Evolutionary conservation across 2,888 invertebrate species (phyloP).

Genomic region (Pseudococcus viburni): DNA sequence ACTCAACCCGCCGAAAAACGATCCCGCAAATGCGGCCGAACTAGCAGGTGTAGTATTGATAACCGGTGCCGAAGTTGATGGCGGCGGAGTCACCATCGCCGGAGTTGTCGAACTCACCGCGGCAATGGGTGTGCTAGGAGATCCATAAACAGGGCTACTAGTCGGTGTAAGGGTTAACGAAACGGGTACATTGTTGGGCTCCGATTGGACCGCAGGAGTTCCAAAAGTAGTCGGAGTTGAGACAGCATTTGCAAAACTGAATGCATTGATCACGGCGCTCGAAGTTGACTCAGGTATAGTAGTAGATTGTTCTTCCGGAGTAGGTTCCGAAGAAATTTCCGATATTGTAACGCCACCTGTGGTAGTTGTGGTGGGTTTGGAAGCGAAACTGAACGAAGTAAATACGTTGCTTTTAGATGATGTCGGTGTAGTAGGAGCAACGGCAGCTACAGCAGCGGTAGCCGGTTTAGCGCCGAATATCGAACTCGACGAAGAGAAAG

Average conservation of each 20-base stretch:
- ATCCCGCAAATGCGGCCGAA: slow-evolving; percentile 6
- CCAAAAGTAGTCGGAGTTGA: not conserved
- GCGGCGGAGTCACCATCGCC: not conserved
- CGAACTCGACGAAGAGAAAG: slow-evolving; percentile 33
- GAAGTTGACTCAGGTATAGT: not conserved
- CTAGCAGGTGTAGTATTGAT: not conserved
- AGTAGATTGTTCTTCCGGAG: not conserved
- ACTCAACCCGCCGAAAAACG: slow-evolving; percentile 58
- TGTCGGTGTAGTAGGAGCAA: not conserved
- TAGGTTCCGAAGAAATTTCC: not conserved
- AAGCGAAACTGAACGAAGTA: slow-evolving; percentile 54
- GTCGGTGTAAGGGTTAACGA: not conserved
- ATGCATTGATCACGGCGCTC: not conserved
- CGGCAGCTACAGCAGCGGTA: not conserved
- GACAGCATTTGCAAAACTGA: slow-evolving; percentile 37
- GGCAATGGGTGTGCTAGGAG: slow-evolving; percentile 9
- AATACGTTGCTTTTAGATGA: slow-evolving; percentile 12
- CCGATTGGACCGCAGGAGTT: not conserved
- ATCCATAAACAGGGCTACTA: not conserved
- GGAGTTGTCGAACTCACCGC: not conserved
- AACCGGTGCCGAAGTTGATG: not conserved
- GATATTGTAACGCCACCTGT: slow-evolving; percentile 20
- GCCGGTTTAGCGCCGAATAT: slow-evolving; percentile 8
- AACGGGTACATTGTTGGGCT: not conserved
- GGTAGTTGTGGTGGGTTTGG: not conserved